Percentiles rank a stretch among this genome's conserved stretches.
These are phyloP conservation scores for Dolomedes plantarius DNA, from an alignment of 2,888 invertebrate species.

Conservation along the genomic window DNA sequence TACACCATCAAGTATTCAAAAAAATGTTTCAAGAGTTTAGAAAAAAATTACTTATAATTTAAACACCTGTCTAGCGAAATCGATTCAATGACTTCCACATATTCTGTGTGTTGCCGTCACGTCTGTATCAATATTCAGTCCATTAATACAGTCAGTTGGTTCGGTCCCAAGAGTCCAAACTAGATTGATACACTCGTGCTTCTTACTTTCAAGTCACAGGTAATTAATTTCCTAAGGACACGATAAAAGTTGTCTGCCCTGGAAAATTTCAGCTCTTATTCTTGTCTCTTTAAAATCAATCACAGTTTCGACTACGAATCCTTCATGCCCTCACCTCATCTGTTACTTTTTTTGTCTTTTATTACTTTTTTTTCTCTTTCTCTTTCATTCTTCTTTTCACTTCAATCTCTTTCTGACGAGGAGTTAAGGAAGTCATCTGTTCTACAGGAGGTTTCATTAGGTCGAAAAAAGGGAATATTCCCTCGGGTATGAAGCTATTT, in stretches of 20 bases:
- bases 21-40: too few relatives aligned
- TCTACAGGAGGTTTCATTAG: slow-evolving; percentile 69
- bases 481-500: slow-evolving; percentile 40
- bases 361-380: slow-evolving; percentile 5
- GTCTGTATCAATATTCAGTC: neutral
- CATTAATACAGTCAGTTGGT: neutral
- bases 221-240: slow-evolving; percentile 67
- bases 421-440: slow-evolving; percentile 71
- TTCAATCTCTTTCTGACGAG: slow-evolving; percentile 30
- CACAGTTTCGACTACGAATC: slow-evolving; percentile 62
- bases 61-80: neutral
- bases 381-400: neutral
- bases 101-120: neutral
- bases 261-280: slow-evolving; percentile 58
- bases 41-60: too few relatives aligned
- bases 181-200: neutral
- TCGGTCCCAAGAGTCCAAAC: neutral
- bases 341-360: slow-evolving; percentile 33
- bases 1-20: too few relatives aligned
- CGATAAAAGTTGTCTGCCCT: slow-evolving; percentile 53
- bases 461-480: slow-evolving; percentile 54
- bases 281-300: slow-evolving; percentile 69
- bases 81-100: neutral
- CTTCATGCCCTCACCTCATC: slow-evolving; percentile 65
- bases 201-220: slow-evolving; percentile 11